Base-by-base conservation (phyloP, 2,888 invertebrate species). In the Xestia sexstrigata region DNA sequence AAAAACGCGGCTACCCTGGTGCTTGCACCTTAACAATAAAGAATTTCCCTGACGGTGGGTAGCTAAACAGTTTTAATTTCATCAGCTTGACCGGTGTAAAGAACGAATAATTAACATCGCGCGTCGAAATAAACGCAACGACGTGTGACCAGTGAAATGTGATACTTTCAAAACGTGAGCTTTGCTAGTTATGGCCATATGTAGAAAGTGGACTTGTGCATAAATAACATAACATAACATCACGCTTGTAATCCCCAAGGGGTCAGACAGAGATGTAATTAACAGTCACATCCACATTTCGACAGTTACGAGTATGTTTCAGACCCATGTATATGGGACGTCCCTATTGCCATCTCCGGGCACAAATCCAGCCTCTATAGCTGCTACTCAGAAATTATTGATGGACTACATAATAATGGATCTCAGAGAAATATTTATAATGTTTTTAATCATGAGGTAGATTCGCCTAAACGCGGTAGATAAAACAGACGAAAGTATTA, bases 131-230 rank as follows among this genome's bases (percentile, higher is more conserved):
- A 89, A 80, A 85, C 74, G 83, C 90, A 93, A 70, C 94, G 90
- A 90, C 91, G 89, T 93, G 91, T 93, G 91, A 93, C 93, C 85
- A 78, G 93, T 90, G 92, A 93, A 93, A 93, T 89, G 88, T 91
- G 87, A 92, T 86, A 90, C 94, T 94, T 95, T 95, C 95, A 92
- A 93, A 93, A 90, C 92, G 92, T 91, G 91, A 92, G 89, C 91
- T 91, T 92, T 88, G 52, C 49, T 62, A 35, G 30, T 63, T 78
- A 60, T 70, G 73, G 49, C 35, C 65, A 77, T 65, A 69, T 67
- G 78, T 83, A 85, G 82, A 85, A 85, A 84, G 82, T 85, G 26
- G 62, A 66, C 49, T 69, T 76, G 52, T 70, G 69, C 42, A n/a
- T 65, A n/a, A 23, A 65, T 65, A 42, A n/a, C 65, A 63, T 60